These are phyloP conservation scores for Poliocrania exsul DNA, from an alignment of 2,797 vertebrate genomes.

Conservation along the genomic window DNA sequence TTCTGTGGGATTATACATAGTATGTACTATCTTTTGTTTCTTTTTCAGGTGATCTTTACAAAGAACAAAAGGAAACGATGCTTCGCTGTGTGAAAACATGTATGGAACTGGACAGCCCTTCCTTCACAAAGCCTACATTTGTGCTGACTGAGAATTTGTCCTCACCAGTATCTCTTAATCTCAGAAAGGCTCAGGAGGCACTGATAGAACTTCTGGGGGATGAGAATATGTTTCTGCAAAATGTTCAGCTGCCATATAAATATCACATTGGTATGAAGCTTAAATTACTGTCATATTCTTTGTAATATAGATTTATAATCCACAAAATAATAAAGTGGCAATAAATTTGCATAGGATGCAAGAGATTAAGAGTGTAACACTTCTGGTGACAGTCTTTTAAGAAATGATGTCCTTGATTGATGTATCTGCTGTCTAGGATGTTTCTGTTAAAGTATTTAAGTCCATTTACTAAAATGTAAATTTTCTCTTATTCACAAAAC, in stretches of 20 bases:
- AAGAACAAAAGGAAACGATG: slow-evolving; percentile 60
- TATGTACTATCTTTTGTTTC: background rate
- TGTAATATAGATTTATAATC: background rate
- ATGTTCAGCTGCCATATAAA: slow-evolving; percentile 69
- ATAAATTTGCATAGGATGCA: background rate
- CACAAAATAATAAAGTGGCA: background rate
- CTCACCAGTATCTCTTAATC: background rate
- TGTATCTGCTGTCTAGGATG: background rate
- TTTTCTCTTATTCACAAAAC: background rate
- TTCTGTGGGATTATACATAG: background rate
- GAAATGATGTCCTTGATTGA: background rate
- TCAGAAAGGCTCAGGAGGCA: slow-evolving; percentile 28
- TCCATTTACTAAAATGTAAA: background rate
- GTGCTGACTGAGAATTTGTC: background rate
- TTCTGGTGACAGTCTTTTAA: background rate
- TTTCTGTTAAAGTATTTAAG: background rate
- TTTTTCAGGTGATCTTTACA: slow-evolving; percentile 62
- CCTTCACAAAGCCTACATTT: slow-evolving; percentile 28
- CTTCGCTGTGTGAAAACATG: slow-evolving; percentile 81
- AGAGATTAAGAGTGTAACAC: background rate
- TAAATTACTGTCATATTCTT: background rate
- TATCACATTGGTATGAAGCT: slow-evolving; percentile 79
- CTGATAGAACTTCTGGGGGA: slow-evolving; percentile 73
- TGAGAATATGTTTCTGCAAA: slow-evolving; percentile 52
- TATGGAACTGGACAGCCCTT: slow-evolving; percentile 81